Conservation (phyloP, 2,797 vertebrate genomes). For the Enteromius afrohamiltoni region DNA sequence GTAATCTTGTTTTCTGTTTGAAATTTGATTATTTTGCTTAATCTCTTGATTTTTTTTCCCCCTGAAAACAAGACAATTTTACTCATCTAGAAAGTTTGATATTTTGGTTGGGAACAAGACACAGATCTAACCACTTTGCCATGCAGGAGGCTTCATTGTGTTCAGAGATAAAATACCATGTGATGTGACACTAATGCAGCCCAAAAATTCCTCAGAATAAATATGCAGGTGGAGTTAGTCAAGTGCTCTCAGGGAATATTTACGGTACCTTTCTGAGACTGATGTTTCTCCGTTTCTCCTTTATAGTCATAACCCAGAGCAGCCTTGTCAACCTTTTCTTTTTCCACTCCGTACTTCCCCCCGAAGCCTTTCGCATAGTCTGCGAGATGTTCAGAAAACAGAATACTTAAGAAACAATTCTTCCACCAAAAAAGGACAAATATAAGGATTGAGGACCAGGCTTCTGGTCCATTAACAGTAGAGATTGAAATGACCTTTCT, state of each 20-base stretch:
- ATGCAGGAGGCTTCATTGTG: no score
- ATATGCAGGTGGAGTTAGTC: background rate
- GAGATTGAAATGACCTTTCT: slow-evolving; percentile 74
- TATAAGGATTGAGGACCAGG: background rate
- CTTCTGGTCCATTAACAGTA: slow-evolving; percentile 1
- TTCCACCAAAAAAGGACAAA: background rate
- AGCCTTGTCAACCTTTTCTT: slow-evolving; percentile 84
- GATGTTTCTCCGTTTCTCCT: slow-evolving; percentile 84
- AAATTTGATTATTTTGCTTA: no score
- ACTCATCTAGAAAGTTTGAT: no score
- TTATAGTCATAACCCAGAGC: slow-evolving; percentile 90
- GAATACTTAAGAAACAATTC: background rate
- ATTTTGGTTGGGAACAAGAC: no score
- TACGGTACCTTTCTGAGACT: slow-evolving; percentile 84
- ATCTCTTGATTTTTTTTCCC: no score
- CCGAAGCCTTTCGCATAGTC: slow-evolving; percentile 88
- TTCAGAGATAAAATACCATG: background rate
- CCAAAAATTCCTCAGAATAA: background rate
- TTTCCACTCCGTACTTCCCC: slow-evolving; percentile 87
- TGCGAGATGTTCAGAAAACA: slow-evolving; percentile 52
- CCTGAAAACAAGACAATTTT: no score
- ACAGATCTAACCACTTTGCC: no score
- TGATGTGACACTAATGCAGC: background rate
- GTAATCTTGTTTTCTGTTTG: no score
- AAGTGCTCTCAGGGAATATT: background rate